These are phyloP conservation scores for Miichthys miiuy DNA, from an alignment of 2,797 vertebrate genomes.

Conservation along the genomic window DNA sequence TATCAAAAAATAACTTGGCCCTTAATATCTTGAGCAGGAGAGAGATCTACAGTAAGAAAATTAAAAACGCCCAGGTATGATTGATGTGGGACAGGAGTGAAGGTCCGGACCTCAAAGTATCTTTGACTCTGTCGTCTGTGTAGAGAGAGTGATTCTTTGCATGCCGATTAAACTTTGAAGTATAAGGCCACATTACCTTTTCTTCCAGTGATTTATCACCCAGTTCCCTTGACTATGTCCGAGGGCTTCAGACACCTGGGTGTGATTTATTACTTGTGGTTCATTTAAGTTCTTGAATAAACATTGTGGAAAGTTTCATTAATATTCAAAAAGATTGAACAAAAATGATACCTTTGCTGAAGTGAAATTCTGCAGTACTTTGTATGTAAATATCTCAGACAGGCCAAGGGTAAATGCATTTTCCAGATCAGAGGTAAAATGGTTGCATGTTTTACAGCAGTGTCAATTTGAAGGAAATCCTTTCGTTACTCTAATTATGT, in stretches of 20 bases:
- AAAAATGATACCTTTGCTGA: constrained; percentile 48
- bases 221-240: constrained; percentile 81
- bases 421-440: constrained; percentile 11
- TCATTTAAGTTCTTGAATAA: constrained; percentile 76
- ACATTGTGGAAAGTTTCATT: constrained; percentile 73
- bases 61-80: constrained; percentile 67
- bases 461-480: neutral
- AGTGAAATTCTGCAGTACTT: constrained; percentile 50
- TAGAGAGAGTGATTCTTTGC: constrained; percentile 74
- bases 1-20: constrained; percentile 58
- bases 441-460: constrained; percentile 1
- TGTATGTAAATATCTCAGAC: constrained; percentile 63
- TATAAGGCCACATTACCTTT: constrained; percentile 80
- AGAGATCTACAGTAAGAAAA: constrained; percentile 59
- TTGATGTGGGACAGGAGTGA: constrained; percentile 75
- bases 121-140: constrained; percentile 64
- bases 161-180: constrained; percentile 77
- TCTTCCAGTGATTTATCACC: constrained; percentile 79
- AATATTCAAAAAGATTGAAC: constrained; percentile 61
- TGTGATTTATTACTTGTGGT: constrained; percentile 64
- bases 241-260: constrained; percentile 26
- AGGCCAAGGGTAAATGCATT: constrained; percentile 53
- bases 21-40: constrained; percentile 30
- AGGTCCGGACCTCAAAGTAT: constrained; percentile 71
- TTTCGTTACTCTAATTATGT: neutral